A percentile compares a stretch with the other conserved stretches of the same genome.
Conservation (phyloP, 2,888 invertebrate species). For the Alentia gelatinosa region DNA sequence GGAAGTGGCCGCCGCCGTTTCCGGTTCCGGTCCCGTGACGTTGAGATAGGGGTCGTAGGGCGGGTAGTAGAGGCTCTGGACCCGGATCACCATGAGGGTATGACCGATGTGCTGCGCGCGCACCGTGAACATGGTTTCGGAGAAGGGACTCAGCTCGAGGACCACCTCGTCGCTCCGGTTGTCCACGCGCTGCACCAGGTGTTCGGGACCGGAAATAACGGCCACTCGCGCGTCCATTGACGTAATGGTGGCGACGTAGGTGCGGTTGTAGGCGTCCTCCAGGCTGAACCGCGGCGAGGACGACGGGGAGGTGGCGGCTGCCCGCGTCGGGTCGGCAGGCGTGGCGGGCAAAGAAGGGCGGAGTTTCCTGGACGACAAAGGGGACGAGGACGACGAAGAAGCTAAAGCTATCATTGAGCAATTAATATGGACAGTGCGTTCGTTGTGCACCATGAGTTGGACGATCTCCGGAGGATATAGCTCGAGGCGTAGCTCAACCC, state of each 20-base stretch:
- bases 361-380: not conserved
- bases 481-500: constrained; percentile 14
- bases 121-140: constrained; percentile 43
- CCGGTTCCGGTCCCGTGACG: not conserved
- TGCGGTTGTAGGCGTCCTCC: constrained; percentile 2
- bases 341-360: not conserved
- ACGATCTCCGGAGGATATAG: constrained; percentile 32
- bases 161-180: constrained; percentile 36
- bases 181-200: constrained; percentile 29
- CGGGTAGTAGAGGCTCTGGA: not conserved
- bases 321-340: not conserved
- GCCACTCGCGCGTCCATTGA: constrained; percentile 38
- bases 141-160: not conserved
- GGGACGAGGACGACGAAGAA: not conserved
- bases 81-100: constrained; percentile 17
- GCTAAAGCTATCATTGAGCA: constrained; percentile 52
- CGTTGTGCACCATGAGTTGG: not conserved
- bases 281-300: not conserved
- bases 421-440: constrained; percentile 52
- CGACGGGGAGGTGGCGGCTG: not conserved
- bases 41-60: not conserved
- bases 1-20: not conserved
- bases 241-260: constrained; percentile 48
- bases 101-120: constrained; percentile 42
- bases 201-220: constrained; percentile 14